Base-by-base conservation (phyloP, 2,113 vertebrate species). In the Natator depressus region DNA sequence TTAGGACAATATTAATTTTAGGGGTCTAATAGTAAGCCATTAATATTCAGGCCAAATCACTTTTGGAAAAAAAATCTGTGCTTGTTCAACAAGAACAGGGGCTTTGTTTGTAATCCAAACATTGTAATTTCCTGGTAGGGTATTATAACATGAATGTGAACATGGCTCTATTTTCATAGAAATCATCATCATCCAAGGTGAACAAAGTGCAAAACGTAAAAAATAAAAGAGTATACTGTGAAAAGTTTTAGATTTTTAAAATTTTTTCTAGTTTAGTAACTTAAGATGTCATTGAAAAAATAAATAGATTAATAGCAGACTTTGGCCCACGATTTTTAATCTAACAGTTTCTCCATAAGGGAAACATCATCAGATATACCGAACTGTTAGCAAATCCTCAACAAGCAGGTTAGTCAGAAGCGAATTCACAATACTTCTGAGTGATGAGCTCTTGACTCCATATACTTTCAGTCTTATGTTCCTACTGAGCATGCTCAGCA, bases 391-490 rank as follows among this genome's bases (percentile, higher is more conserved):
- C 11, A 79, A 91, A 20, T 13, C 78, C 29, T 85, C 65, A 25
- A 22, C 35, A 87, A 51, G 17, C 4, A 81, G 38, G 49, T 0
- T 75, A 29, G 62, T 86, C 75, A 76, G 20, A 62, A 85, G 79
- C 6, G 54, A 84, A 86, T 93, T 88, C 78, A 84, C 62, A 82
- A 5, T 35, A 83, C n/a, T 84, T 91, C 92, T 79, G 42, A 88
- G 22, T 84, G 80, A 72, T 59, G 49, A 38, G 29, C 20, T 89
- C 2, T 29, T 88, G n/a, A 75, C 53, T 84, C 84, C 89, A 82
- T 31, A 27, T 55, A 57, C 1, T 47, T 57, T 59, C 5, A 29
- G 25, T 22, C 14, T 84, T n/a, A 50, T 50, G 38, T 91, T 62
- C 38, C 14, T 81, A 72, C n/a, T 38, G 17, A 72, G 35, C 65